These are phyloP conservation scores for Platycheirus albimanus DNA, from an alignment of 2,888 invertebrate genomes.

Conservation along the genomic window DNA sequence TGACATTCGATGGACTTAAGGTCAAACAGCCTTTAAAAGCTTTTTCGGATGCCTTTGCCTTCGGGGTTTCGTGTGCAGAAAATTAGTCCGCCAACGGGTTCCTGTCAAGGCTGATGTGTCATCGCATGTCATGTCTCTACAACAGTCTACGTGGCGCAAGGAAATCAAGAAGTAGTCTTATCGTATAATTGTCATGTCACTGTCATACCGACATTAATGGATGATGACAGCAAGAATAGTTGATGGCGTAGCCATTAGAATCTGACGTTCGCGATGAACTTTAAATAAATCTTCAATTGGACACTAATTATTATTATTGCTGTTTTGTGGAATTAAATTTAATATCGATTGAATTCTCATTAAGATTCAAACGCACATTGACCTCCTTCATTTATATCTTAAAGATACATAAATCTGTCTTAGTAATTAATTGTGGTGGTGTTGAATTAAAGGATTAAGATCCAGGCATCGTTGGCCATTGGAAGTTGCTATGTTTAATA, in stretches of 20 bases:
- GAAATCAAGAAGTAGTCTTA: constrained; percentile 34
- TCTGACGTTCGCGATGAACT: constrained; percentile 15
- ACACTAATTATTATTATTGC: constrained; percentile 20
- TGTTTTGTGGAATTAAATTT: constrained; percentile 31
- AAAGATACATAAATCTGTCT: constrained; percentile 19
- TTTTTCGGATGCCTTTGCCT: not conserved
- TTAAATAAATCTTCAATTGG: constrained; percentile 29
- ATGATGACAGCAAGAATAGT: constrained; percentile 23
- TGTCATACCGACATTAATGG: constrained; percentile 42
- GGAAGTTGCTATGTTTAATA: constrained; percentile 38
- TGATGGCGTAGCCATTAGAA: constrained; percentile 2
- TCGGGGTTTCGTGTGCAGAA: constrained; percentile 28
- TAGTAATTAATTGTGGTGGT: constrained; percentile 61
- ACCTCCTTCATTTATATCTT: too few relatives aligned
- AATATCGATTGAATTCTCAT: constrained; percentile 50
- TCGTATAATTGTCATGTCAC: constrained; percentile 54
- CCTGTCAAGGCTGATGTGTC: constrained; percentile 50
- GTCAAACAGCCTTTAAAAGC: not conserved
- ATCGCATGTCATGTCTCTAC: constrained; percentile 58
- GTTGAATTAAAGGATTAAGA: constrained; percentile 55
- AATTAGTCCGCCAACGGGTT: constrained; percentile 31
- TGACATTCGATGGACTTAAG: constrained; percentile 4
- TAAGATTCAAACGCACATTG: constrained; percentile 43
- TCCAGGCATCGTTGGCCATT: constrained; percentile 52
- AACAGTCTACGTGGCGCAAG: constrained; percentile 34